phyloP scores from a whole-genome alignment of 2,797 vertebrate genomes.

The Pseudotriccus pelzelni region DNA sequence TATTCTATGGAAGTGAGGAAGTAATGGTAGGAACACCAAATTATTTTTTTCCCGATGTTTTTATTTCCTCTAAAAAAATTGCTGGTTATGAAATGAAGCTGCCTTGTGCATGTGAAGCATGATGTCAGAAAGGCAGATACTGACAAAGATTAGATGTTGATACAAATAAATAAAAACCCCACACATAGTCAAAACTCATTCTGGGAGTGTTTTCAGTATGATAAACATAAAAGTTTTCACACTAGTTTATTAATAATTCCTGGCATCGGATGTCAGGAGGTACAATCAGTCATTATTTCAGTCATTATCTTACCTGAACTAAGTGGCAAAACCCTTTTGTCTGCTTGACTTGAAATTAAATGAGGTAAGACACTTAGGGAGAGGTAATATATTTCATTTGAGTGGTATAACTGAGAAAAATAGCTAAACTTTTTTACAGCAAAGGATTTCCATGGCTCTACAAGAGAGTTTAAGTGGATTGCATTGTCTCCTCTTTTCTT shows the following conservation, averaged over 20 bases:
- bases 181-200: neutral
- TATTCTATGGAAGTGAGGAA: neutral
- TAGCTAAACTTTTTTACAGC: neutral
- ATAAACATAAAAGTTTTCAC: neutral
- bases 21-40: neutral
- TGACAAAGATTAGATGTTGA: neutral
- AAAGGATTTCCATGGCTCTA: neutral
- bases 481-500: neutral
- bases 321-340: neutral
- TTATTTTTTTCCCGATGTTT: neutral
- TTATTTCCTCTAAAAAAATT: neutral
- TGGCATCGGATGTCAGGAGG: neutral
- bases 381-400: neutral
- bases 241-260: neutral
- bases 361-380: neutral
- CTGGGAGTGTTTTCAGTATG: neutral
- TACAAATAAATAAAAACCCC: neutral
- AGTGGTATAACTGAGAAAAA: neutral
- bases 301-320: neutral
- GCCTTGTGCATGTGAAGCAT: neutral
- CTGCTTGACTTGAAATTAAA: neutral
- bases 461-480: neutral
- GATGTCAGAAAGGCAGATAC: neutral
- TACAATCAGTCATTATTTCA: neutral
- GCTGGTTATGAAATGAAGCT: rapidly evolving